A percentile compares a stretch with the other conserved stretches of the same genome.
These are phyloP conservation scores for Isoperla grammatica DNA, from an alignment of 2,888 invertebrate genomes.

Conservation along the genomic window DNA sequence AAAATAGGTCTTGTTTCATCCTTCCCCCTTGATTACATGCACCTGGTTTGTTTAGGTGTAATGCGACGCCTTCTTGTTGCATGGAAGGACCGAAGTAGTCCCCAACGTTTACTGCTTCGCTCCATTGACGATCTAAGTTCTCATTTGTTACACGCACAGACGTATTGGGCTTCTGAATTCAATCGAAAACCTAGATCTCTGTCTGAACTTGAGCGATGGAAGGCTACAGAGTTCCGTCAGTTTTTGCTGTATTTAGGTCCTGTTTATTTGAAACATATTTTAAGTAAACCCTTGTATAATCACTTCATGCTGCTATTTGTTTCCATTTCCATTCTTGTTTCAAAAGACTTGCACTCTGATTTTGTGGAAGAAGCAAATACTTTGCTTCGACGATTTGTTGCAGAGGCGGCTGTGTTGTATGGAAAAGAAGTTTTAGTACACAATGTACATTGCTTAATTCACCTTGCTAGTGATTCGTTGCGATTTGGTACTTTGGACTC, in stretches of 20 bases:
- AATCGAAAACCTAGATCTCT: constrained; percentile 34
- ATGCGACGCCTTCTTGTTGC: constrained; percentile 22
- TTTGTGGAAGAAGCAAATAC: background rate
- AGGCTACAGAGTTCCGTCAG: constrained; percentile 36
- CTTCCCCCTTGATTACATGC: constrained; percentile 28
- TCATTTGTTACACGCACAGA: background rate
- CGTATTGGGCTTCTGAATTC: constrained; percentile 32
- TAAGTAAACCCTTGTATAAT: constrained; percentile 14
- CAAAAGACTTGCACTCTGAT: background rate
- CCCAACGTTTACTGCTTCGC: background rate
- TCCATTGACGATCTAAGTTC: background rate
- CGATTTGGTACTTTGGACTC: constrained; percentile 30
- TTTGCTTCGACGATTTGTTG: background rate
- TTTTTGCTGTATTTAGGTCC: constrained; percentile 36
- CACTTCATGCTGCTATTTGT: constrained; percentile 13
- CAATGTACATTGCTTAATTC: background rate
- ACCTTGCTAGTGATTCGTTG: constrained; percentile 24
- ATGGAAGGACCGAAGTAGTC: constrained; percentile 23
- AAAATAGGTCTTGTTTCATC: constrained; percentile 16
- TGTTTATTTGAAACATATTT: constrained; percentile 30
- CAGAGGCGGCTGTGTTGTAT: background rate
- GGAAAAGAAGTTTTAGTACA: background rate
- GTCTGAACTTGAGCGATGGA: constrained; percentile 34
- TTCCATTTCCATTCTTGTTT: background rate
- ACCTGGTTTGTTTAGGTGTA: constrained; percentile 27